Evolutionary conservation across 2,888 invertebrate genomes (phyloP).

Genomic region (Cryptops parisi): DNA sequence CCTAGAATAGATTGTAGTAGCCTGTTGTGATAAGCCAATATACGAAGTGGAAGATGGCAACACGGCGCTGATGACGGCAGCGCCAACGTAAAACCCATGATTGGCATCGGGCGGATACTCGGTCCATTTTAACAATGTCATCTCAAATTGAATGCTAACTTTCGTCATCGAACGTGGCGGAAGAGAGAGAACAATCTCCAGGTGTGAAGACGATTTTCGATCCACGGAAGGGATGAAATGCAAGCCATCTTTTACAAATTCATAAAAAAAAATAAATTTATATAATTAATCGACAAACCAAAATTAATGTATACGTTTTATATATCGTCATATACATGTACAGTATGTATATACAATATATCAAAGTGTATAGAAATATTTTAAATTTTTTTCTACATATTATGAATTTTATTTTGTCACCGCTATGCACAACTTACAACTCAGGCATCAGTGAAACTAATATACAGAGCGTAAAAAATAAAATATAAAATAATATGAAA

Average conservation of each 20-base stretch:
- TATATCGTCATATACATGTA: too few relatives aligned
- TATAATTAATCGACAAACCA: too few relatives aligned
- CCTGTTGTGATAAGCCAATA: slow-evolving; percentile 56
- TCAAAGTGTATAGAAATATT: too few relatives aligned
- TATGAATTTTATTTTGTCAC: too few relatives aligned
- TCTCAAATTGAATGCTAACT: slow-evolving; percentile 78
- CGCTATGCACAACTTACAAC: too few relatives aligned
- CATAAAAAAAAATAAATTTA: neutral
- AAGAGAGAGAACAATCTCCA: slow-evolving; percentile 66
- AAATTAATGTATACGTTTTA: too few relatives aligned
- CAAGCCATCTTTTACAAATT: neutral
- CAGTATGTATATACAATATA: too few relatives aligned
- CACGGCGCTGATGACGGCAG: slow-evolving; percentile 64
- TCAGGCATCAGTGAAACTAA: too few relatives aligned
- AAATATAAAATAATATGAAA: too few relatives aligned
- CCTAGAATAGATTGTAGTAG: slow-evolving; percentile 42
- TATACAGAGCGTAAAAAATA: too few relatives aligned
- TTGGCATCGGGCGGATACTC: slow-evolving; percentile 99
- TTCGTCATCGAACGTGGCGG: slow-evolving; percentile 66
- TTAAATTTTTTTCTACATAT: too few relatives aligned
- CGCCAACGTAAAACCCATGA: slow-evolving; percentile 92
- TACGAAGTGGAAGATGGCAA: slow-evolving; percentile 65
- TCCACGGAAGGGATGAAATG: slow-evolving; percentile 55
- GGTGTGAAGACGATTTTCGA: slow-evolving; percentile 65
- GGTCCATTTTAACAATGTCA: slow-evolving; percentile 93